Conservation (phyloP, 1,140 invertebrate genomes). For the Arctopsyche grandis region DNA sequence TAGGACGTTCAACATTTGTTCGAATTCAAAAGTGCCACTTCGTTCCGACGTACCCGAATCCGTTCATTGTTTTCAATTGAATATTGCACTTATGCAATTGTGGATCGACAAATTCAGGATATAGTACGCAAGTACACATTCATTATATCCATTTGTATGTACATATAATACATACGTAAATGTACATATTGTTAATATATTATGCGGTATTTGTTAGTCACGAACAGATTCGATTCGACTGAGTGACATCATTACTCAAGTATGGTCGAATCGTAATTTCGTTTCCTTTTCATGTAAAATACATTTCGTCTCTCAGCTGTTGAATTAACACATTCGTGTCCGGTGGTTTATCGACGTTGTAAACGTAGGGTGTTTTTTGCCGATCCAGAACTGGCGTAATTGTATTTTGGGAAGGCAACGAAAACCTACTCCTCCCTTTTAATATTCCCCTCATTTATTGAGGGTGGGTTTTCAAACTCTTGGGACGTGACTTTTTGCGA, state of each 20-base stretch:
- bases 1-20: neutral
- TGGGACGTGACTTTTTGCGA: slow-evolving; percentile 21
- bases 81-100: neutral
- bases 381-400: neutral
- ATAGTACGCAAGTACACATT: no score
- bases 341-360: no score
- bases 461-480: slow-evolving; percentile 6
- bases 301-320: no score
- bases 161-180: neutral
- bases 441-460: slow-evolving; percentile 3
- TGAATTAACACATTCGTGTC: no score
- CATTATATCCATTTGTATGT: neutral
- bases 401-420: neutral
- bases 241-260: neutral
- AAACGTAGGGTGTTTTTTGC: neutral
- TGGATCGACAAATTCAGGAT: neutral
- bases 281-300: neutral
- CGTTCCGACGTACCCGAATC: neutral
- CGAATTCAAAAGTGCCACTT: neutral
- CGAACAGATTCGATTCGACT: neutral
- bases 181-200: neutral
- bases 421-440: neutral
- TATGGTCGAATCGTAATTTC: neutral
- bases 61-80: neutral
- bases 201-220: neutral